Conservation (phyloP, 2,113 vertebrate genomes). For the Aldabrachelys gigantea region DNA sequence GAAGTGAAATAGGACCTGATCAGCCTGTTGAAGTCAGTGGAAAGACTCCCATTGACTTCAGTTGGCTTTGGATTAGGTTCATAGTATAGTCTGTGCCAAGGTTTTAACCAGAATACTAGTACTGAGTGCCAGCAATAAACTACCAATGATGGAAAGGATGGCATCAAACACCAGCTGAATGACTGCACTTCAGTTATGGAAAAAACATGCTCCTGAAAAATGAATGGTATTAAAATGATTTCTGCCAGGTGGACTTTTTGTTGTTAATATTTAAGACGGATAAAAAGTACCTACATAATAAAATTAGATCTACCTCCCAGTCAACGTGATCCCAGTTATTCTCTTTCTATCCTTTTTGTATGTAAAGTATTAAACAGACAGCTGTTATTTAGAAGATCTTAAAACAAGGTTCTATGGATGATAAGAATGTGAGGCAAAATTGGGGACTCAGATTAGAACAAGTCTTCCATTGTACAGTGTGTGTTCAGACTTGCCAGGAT, state of each 20-base stretch:
- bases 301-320: background rate
- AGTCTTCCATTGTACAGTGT: background rate
- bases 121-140: background rate
- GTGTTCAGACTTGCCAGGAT: background rate
- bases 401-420: background rate
- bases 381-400: background rate
- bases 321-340: background rate
- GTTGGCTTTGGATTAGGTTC: background rate
- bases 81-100: constrained; percentile 53
- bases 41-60: background rate
- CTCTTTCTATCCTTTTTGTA: background rate
- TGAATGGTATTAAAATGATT: constrained; percentile 1
- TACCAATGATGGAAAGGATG: constrained; percentile 20
- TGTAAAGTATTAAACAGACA: background rate
- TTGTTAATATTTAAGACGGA: fast-evolving
- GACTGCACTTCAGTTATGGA: background rate
- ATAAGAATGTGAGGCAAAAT: background rate
- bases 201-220: constrained; percentile 46
- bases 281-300: background rate
- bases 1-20: background rate
- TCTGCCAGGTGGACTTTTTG: background rate
- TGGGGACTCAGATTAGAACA: background rate
- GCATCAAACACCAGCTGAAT: fast-evolving
- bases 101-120: constrained; percentile 47
- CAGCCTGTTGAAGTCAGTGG: background rate